These are phyloP conservation scores for Florisuga fusca DNA, from an alignment of 2,797 vertebrate genomes.

Conservation along the genomic window DNA sequence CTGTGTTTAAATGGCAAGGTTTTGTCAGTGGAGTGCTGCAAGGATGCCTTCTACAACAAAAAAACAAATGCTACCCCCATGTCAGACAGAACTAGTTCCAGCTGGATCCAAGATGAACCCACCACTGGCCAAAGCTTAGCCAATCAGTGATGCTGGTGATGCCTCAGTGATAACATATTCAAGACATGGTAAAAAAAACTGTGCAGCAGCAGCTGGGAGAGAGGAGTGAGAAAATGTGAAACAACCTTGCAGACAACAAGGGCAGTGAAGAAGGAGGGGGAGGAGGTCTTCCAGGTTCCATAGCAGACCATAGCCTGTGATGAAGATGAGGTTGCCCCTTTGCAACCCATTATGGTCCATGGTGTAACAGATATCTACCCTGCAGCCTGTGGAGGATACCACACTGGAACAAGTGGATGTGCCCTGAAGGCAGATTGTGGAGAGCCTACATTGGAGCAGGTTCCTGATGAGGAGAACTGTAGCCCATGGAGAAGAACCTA, in stretches of 20 bases:
- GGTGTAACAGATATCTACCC: too few relatives aligned
- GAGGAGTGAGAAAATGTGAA: background rate
- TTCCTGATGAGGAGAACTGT: background rate
- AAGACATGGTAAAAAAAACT: background rate
- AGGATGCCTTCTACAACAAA: too few relatives aligned
- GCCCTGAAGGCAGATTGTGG: background rate
- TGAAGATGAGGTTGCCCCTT: background rate
- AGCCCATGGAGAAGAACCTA: background rate
- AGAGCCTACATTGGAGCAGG: background rate
- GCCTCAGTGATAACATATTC: background rate
- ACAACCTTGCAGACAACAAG: too few relatives aligned
- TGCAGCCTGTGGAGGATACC: background rate
- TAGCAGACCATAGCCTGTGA: background rate
- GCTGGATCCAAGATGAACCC: too few relatives aligned
- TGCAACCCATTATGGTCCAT: background rate
- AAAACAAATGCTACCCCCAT: too few relatives aligned
- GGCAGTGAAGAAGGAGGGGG: too few relatives aligned
- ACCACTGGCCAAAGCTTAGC: background rate
- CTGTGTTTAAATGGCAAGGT: background rate
- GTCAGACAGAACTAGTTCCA: too few relatives aligned
- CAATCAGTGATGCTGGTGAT: accelerated
- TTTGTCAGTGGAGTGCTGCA: too few relatives aligned
- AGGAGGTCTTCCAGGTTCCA: too few relatives aligned
- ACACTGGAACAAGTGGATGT: background rate
- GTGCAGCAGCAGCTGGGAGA: background rate